phyloP scores from a whole-genome alignment of 2,113 vertebrate species.

The Sapayoa aenigma region DNA sequence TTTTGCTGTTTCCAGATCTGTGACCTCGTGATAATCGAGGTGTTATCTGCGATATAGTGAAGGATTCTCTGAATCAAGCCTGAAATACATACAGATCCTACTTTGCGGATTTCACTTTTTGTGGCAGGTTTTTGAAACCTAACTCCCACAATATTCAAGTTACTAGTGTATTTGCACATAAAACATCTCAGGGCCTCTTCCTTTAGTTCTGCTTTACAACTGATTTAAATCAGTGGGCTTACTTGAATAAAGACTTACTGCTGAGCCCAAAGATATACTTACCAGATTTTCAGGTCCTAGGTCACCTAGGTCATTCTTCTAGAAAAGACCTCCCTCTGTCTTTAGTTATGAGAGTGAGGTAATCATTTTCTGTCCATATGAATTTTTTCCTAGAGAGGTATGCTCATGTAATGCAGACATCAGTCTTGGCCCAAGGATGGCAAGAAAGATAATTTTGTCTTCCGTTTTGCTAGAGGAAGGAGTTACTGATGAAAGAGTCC shows the following conservation, averaged over 20 bases:
- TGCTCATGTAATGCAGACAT: background rate
- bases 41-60: too few relatives aligned
- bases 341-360: background rate
- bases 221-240: slow-evolving; percentile 14
- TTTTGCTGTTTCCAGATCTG: too few relatives aligned
- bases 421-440: background rate
- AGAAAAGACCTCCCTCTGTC: background rate
- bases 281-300: background rate
- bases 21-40: too few relatives aligned
- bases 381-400: background rate
- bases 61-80: too few relatives aligned
- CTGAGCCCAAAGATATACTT: background rate
- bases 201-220: background rate
- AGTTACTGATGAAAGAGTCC: background rate
- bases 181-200: slow-evolving; percentile 5
- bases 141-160: too few relatives aligned
- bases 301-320: background rate
- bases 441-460: background rate
- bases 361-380: background rate
- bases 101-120: too few relatives aligned
- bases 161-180: slow-evolving; percentile 19
- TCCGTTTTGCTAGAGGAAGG: background rate
- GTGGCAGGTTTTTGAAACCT: too few relatives aligned
- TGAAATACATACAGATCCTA: too few relatives aligned
- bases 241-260: background rate